Conservation (phyloP, 2,797 vertebrate species). For the Bradypodion ventrale region DNA sequence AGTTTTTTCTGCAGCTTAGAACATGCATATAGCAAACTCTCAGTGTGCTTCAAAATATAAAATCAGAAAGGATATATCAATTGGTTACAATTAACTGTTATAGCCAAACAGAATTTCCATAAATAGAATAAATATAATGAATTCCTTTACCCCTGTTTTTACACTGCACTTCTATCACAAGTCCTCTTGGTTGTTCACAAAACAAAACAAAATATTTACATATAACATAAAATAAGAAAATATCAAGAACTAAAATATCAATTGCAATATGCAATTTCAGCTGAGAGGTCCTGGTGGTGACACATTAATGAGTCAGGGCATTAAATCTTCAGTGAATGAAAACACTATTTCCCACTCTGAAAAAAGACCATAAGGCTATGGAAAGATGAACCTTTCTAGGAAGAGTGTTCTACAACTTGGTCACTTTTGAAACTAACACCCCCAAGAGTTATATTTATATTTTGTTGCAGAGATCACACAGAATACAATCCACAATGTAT, state of each 20-base stretch:
- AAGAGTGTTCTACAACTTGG: neutral
- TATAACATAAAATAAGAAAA: neutral
- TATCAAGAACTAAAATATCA: neutral
- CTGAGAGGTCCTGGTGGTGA: neutral
- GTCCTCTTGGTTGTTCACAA: constrained; percentile 41
- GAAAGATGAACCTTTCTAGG: neutral
- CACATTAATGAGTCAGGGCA: neutral
- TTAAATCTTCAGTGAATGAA: neutral
- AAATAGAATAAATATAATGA: neutral
- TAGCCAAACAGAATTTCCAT: neutral
- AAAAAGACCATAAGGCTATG: neutral
- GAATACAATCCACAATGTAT: no score
- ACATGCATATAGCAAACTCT: neutral
- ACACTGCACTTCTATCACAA: neutral
- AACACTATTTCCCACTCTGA: neutral
- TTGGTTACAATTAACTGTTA: neutral
- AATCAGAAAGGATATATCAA: neutral
- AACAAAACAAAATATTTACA: neutral
- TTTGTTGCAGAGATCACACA: no score
- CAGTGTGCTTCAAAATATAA: neutral
- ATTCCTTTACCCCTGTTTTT: neutral
- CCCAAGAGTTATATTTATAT: no score
- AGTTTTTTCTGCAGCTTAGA: neutral
- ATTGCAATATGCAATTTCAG: neutral
- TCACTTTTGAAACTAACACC: no score